phyloP scores from a whole-genome alignment of 2,113 vertebrate genomes.

The Osmerus eperlanus region DNA sequence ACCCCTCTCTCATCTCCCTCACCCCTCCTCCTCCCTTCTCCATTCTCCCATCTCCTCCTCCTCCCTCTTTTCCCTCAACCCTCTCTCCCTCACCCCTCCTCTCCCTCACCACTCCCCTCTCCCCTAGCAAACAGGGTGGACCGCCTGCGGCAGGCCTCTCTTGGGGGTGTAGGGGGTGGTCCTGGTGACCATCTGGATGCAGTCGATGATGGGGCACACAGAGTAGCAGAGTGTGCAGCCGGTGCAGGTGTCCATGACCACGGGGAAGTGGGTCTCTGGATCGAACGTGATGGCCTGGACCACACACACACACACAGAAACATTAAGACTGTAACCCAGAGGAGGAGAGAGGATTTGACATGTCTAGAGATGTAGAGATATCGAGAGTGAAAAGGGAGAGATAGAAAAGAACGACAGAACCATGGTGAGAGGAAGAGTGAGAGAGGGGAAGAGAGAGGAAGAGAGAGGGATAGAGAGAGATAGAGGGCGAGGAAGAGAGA shows the following conservation, averaged over 20 bases:
- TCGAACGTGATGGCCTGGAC: slow-evolving; percentile 89
- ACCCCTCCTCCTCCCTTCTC: no score
- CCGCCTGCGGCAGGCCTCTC: slow-evolving; percentile 81
- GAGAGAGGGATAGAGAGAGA: neutral
- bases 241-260: slow-evolving; percentile 82
- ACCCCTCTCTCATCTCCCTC: no score
- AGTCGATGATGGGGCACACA: slow-evolving; percentile 92
- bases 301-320: slow-evolving; percentile 51
- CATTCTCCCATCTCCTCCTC: neutral
- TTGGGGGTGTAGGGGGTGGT: slow-evolving; percentile 80
- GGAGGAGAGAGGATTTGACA: neutral
- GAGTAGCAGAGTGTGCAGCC: slow-evolving; percentile 91
- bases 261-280: slow-evolving; percentile 85
- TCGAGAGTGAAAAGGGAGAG: neutral
- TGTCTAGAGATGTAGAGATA: neutral
- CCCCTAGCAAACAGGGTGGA: slow-evolving; percentile 70
- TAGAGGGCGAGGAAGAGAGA: neutral
- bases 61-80: neutral
- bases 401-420: no score
- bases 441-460: no score
- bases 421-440: no score
- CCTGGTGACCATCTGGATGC: slow-evolving; percentile 91
- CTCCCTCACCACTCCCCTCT: neutral
- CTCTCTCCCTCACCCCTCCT: neutral
- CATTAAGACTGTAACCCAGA: neutral